Percentiles rank a stretch among this genome's conserved stretches.
Evolutionary conservation across 1,140 invertebrate genomes (phyloP).

Genomic region (Polypedilum vanderplanki): DNA sequence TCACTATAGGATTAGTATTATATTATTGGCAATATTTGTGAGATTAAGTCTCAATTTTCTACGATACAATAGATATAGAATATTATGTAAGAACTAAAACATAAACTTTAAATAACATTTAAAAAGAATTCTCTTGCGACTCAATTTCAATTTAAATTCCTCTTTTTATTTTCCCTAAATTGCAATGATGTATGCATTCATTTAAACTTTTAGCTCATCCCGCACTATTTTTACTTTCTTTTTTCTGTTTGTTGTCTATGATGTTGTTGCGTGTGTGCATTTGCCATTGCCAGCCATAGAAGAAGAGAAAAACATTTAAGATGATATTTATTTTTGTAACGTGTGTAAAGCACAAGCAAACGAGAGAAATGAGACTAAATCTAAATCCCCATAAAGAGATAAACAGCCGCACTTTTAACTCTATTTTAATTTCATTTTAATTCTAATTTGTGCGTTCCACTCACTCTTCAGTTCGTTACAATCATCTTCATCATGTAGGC

Average conservation of each 20-base stretch:
- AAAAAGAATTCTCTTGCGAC: neutral
- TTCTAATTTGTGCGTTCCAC: neutral
- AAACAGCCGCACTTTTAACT: constrained; percentile 4
- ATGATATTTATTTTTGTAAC: too few species aligned
- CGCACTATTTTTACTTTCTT: constrained; percentile 2
- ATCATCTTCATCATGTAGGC: neutral
- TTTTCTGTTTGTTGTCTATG: neutral
- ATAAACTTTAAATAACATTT: constrained; percentile 8
- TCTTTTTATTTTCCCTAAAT: constrained; percentile 10
- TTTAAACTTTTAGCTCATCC: neutral
- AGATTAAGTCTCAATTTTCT: too few species aligned
- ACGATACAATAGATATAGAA: too few species aligned
- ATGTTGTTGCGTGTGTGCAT: neutral
- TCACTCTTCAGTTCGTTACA: neutral
- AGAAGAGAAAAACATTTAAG: too few species aligned
- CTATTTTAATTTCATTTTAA: constrained; percentile 20
- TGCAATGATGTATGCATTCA: neutral
- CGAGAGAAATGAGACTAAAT: neutral
- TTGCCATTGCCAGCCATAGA: neutral
- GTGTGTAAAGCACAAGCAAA: too few species aligned
- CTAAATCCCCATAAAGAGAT: constrained; percentile 12
- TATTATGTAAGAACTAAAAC: neutral
- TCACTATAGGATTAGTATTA: too few species aligned
- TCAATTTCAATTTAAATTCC: neutral
- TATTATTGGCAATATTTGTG: too few species aligned